Base-by-base conservation (phyloP, 2,113 vertebrate species). In the Regulus satrapa region DNA sequence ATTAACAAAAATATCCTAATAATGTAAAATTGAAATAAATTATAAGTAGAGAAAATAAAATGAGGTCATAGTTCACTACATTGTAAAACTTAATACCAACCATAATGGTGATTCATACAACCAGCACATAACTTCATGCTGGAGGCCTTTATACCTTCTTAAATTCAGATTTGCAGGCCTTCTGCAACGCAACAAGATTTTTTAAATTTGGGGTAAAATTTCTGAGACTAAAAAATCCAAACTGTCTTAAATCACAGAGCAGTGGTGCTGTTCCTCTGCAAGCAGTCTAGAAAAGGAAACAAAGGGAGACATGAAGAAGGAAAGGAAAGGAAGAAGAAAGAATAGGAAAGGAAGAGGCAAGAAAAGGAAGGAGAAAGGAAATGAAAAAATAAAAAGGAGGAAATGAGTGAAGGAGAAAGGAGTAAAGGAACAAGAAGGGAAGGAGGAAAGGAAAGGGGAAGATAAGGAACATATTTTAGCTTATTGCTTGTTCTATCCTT, bases 21-120 rank as follows among this genome's bases (percentile, higher is more conserved):
- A 97, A 97, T 91, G 96, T 97, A 95, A 97, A 95, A 95, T 13
- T 85, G 82, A 98, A 98, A 98, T 97, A 98, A 98, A 98, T 98
- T 98, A n/a, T 80, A 98, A 93, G 96, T 88, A 98, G 78, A 96
- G 88, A 97, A 97, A 97, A 97, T 95, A 96, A 97, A 97, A 97
- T 92, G 94, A 98, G 97, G 96, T 97, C 96, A 85, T 69, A 97
- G 85, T 97, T 97, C 86, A 97, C 94, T 97, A 96, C 86, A 75
- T 61, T 67, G 36, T 94, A 94, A 95, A 97, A 96, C 83, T 95
- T 74, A 91, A 92, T 88, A 92, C 85, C 74, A 97, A 82, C 41
- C 84, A 71, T 91, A 96, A 95, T 76, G 13, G 21, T 67, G 41
- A 95, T 38, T 40, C 83, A 89, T 91, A 89, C 78, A 86, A 96